Evolutionary conservation across 2,797 vertebrate genomes (phyloP).

Genomic region (Malurus splendens): DNA sequence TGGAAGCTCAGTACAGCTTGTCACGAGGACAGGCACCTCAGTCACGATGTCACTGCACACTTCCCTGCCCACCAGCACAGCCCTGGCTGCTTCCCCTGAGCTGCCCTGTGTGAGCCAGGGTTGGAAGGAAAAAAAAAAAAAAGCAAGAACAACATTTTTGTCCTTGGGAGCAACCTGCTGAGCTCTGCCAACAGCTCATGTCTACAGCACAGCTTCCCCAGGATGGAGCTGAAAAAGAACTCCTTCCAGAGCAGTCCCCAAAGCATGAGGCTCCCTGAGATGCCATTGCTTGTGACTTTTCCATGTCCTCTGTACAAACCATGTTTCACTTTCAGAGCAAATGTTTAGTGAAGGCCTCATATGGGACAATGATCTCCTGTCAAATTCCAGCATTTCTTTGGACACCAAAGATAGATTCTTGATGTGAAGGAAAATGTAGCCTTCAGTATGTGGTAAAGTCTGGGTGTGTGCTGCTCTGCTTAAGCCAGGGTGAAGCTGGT

Average conservation of each 20-base stretch:
- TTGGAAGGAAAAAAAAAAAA: background rate
- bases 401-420: background rate
- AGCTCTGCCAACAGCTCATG: background rate
- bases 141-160: background rate
- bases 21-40: rapidly evolving
- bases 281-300: background rate
- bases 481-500: background rate
- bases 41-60: background rate
- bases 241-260: background rate
- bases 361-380: background rate
- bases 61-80: background rate
- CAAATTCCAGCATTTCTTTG: slow-evolving; percentile 7
- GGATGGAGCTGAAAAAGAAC: background rate
- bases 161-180: background rate
- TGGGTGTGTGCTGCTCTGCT: background rate
- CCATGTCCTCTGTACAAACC: background rate
- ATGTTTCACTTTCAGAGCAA: background rate
- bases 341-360: background rate
- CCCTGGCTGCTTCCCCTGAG: background rate
- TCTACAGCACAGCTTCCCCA: background rate
- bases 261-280: background rate
- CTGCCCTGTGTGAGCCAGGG: rapidly evolving
- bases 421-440: background rate
- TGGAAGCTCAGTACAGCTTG: background rate
- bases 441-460: background rate